A percentile compares a stretch with the other conserved stretches of the same genome.
phyloP scores from a whole-genome alignment of 2,113 vertebrate species.

The Semicossyphus pulcher region DNA sequence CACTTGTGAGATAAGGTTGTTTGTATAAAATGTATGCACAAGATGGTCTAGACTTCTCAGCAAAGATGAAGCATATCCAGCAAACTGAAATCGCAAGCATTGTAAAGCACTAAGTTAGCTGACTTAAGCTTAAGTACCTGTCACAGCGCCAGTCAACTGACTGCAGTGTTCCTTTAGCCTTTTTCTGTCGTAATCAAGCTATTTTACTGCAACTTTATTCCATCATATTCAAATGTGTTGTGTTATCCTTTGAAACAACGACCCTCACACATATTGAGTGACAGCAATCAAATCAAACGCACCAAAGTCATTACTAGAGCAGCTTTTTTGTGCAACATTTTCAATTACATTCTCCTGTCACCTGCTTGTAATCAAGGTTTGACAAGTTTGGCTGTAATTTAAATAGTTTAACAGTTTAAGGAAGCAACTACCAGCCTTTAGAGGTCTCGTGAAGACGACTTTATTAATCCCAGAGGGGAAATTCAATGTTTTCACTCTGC shows the following conservation, averaged over 20 bases:
- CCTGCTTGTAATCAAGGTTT: background rate
- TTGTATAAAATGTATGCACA: background rate
- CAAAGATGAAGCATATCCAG: background rate
- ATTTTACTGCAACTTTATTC: background rate
- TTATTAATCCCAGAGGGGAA: too few species aligned
- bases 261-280: background rate
- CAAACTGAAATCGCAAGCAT: background rate
- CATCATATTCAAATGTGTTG: background rate
- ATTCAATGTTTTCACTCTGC: too few species aligned
- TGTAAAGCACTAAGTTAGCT: background rate
- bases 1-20: background rate
- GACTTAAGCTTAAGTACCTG: background rate
- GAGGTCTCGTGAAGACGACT: too few species aligned
- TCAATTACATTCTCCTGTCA: background rate
- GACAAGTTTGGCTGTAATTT: background rate
- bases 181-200: background rate
- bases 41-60: background rate
- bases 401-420: too few species aligned
- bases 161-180: background rate
- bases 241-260: background rate
- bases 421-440: background rate
- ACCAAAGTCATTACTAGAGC: background rate
- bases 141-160: background rate
- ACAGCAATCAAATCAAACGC: background rate
- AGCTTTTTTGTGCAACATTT: background rate